Percentiles rank a stretch among this genome's conserved stretches.
phyloP scores from a whole-genome alignment of 2,888 invertebrate genomes.

The Ophion ellenae region DNA sequence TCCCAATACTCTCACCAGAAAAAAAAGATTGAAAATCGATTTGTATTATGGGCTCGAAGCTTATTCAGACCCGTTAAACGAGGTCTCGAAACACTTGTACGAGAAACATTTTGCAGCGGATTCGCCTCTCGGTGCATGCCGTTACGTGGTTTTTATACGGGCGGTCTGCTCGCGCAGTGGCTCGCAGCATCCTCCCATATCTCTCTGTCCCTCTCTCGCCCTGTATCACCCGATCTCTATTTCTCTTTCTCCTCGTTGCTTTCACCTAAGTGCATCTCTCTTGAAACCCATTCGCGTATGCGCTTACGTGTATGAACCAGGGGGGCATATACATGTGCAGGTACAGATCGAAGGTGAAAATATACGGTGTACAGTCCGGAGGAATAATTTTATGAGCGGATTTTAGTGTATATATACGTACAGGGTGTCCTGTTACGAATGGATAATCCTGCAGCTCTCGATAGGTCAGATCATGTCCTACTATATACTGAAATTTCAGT shows the following conservation, averaged over 20 bases:
- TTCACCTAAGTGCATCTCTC: slow-evolving; percentile 42
- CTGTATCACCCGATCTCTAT: not conserved
- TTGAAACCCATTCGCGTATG: slow-evolving; percentile 43
- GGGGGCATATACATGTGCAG: not conserved
- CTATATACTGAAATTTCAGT: too few relatives aligned
- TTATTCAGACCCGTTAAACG: not conserved
- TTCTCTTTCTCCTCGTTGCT: slow-evolving; percentile 15
- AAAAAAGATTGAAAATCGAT: not conserved
- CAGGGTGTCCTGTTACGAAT: too few relatives aligned
- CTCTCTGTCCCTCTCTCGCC: slow-evolving; percentile 14
- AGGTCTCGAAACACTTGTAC: not conserved
- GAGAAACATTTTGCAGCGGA: not conserved
- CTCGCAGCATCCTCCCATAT: slow-evolving; percentile 34
- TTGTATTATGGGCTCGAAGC: not conserved
- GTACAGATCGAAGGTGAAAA: slow-evolving; percentile 55
- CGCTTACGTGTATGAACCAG: slow-evolving; percentile 6
- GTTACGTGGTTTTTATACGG: slow-evolving; percentile 45
- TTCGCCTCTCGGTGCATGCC: slow-evolving; percentile 10
- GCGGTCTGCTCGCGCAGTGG: slow-evolving; percentile 16
- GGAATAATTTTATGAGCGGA: slow-evolving; percentile 30
- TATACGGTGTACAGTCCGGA: slow-evolving; percentile 35
- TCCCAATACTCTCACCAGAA: not conserved
- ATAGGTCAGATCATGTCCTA: too few relatives aligned
- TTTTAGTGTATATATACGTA: not conserved
- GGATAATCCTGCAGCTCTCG: too few relatives aligned